phyloP scores from a whole-genome alignment of 2,797 vertebrate species.

The Cirrhinus mrigala region DNA sequence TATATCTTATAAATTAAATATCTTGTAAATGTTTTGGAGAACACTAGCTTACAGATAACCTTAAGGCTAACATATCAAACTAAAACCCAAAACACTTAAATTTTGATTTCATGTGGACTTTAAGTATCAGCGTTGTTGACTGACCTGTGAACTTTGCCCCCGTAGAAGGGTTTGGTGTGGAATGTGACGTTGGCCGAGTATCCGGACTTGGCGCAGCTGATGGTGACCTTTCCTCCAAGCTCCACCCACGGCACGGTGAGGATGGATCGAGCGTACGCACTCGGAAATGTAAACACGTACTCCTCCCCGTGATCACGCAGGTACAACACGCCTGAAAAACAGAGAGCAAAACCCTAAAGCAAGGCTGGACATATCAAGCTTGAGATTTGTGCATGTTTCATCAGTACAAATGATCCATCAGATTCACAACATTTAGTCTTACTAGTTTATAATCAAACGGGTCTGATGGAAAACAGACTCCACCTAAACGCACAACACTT shows the following conservation, averaged over 20 bases:
- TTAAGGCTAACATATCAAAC: too few species aligned
- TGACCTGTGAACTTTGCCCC: constrained; percentile 95
- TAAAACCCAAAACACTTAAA: too few species aligned
- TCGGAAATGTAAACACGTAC: constrained; percentile 93
- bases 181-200: constrained; percentile 91
- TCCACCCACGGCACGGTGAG: constrained; percentile 81
- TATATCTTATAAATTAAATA: too few species aligned
- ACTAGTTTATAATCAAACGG: too few species aligned
- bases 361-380: neutral
- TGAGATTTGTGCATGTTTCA: too few species aligned
- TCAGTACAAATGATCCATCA: neutral
- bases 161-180: constrained; percentile 96
- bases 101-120: too few species aligned
- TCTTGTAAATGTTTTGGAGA: too few species aligned
- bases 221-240: constrained; percentile 93
- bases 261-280: constrained; percentile 91
- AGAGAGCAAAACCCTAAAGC: constrained; percentile 8
- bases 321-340: constrained; percentile 73
- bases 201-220: constrained; percentile 89
- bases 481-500: too few species aligned
- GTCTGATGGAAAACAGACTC: neutral
- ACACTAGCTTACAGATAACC: too few species aligned
- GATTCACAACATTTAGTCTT: neutral
- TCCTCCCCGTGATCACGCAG: constrained; percentile 91
- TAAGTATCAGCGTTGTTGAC: neutral